Conservation (phyloP, 2,113 vertebrate genomes). For the Trochalopteron elliotii region DNA sequence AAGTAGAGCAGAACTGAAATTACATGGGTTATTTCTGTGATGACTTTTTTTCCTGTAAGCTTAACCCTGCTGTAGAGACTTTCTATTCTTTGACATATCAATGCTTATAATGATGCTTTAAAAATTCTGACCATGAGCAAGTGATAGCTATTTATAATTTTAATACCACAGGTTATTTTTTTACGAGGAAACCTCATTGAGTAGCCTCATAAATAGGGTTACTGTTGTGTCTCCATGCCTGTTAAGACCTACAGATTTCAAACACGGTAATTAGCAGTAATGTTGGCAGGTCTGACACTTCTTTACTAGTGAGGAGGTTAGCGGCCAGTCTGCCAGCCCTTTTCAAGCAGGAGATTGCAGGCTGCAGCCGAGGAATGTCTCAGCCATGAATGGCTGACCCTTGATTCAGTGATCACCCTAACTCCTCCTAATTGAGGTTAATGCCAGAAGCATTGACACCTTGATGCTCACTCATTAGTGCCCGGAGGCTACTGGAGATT, state of each 20-base stretch:
- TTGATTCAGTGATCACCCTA: background rate
- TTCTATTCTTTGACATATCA: background rate
- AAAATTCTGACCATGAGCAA: background rate
- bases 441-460: slow-evolving; percentile 54
- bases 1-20: background rate
- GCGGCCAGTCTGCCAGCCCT: background rate
- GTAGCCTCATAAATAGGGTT: background rate
- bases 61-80: background rate
- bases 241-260: background rate
- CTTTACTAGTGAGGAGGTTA: background rate
- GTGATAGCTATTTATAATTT: background rate
- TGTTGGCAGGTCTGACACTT: background rate
- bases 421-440: slow-evolving; percentile 61
- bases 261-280: background rate
- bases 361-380: slow-evolving; percentile 15
- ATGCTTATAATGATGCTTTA: background rate
- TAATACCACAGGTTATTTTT: background rate
- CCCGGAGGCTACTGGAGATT: slow-evolving; percentile 6
- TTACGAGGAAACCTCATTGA: background rate
- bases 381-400: background rate
- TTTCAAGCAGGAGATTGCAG: background rate
- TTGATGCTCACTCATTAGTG: slow-evolving; percentile 24
- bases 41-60: background rate
- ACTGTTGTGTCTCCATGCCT: background rate
- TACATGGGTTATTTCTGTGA: background rate